Evolutionary conservation across 1,140 invertebrate genomes (phyloP), one percentile per base, ranked within the genome.

Genomic region (Drosophila lacertosa): DNA sequence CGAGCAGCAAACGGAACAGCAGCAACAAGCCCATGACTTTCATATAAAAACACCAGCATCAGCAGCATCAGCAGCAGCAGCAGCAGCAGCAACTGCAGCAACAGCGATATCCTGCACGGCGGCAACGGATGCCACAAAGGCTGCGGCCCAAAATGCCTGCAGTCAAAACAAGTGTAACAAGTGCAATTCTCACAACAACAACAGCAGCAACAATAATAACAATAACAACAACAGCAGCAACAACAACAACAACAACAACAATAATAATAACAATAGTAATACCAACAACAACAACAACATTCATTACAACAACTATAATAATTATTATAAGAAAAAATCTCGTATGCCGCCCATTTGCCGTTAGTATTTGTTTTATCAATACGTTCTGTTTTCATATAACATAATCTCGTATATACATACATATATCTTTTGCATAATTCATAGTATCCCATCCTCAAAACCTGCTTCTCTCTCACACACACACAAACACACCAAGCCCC

Each of bases 301-400:
- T 51, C 82, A 89, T 78, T 90, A 90, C 74, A 90, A 90, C 74
- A 90, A 90, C 59, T 90, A 90, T 51, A 90, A 90, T 81, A 90
- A 90, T 51, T 90, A 90, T 75, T 90, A 91, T 89, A 86, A 90
- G 65, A 91, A 90, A 84, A 91, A 91, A 73, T 88, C 89, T 71
- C 89, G 86, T 81, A 89, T 91, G 89, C 83, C 84, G 84, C 84
- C 89, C 74, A 91, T 90, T 82, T 91, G 89, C 83, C 89, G 89
- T 91, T 90, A 91, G 89, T 90, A 91, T 91, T 84, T 63, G n/a
- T n/a, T 47, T 64, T 60, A 78, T 64, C 10, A 10, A 29, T 32
- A 54, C 33, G 47, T 60, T 74, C 37, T 60, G 71, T 84, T 54
- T 16, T 74, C 53, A 58, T 40, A 60, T 58, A 50, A 42, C 53